Percentiles rank a stretch among this genome's conserved stretches.
These are phyloP conservation scores for Trichosurus vulpecula DNA, from an alignment of 2,797 vertebrate genomes.

Conservation along the genomic window DNA sequence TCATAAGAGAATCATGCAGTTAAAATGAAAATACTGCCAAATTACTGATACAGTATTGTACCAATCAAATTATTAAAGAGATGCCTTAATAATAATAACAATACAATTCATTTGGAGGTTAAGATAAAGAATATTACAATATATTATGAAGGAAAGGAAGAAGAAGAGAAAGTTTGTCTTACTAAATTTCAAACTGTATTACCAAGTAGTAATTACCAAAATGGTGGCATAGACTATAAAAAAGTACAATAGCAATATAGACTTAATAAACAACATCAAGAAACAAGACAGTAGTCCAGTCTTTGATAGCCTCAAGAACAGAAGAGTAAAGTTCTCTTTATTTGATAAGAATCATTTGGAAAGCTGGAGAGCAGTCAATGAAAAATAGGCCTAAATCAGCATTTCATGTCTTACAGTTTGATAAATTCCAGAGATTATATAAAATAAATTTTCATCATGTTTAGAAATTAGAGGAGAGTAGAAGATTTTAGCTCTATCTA, in stretches of 20 bases:
- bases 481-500: background rate
- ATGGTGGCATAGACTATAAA: background rate
- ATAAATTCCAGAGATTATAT: background rate
- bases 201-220: background rate
- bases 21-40: background rate
- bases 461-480: background rate
- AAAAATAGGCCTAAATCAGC: background rate
- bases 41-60: background rate
- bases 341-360: background rate
- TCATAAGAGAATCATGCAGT: background rate
- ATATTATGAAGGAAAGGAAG: background rate
- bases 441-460: background rate
- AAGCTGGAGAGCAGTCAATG: background rate
- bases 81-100: background rate
- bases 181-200: background rate
- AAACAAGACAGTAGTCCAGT: background rate
- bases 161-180: background rate
- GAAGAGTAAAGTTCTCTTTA: background rate
- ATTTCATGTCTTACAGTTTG: background rate
- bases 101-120: background rate
- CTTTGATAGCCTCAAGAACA: background rate
- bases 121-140: background rate
- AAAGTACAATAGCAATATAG: background rate
- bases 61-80: background rate
- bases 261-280: background rate